Percentiles rank a stretch among this genome's conserved stretches.
Conservation (phyloP, 2,113 vertebrate genomes). For the Xiphophorus couchianus region DNA sequence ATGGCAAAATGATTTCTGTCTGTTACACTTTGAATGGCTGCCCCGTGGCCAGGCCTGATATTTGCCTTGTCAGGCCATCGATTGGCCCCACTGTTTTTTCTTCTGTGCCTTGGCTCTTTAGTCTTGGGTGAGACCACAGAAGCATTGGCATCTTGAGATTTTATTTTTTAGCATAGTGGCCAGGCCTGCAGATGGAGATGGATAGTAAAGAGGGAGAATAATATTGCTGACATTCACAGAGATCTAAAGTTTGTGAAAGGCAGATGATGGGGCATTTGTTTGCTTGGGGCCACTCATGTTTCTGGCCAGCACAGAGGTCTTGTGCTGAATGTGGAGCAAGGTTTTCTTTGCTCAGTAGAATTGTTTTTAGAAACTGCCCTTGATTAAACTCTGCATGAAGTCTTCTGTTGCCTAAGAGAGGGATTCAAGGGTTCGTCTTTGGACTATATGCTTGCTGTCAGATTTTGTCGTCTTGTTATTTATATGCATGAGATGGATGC, state of each 20-base stretch:
- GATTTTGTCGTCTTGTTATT: slow-evolving; percentile 24
- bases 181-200: slow-evolving; percentile 43
- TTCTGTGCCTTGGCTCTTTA: slow-evolving; percentile 55
- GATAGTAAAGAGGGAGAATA: slow-evolving; percentile 45
- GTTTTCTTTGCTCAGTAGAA: slow-evolving; percentile 46
- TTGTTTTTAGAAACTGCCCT: slow-evolving; percentile 42
- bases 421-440: slow-evolving; percentile 19
- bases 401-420: neutral
- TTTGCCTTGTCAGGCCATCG: slow-evolving; percentile 73
- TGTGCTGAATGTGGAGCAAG: slow-evolving; percentile 70
- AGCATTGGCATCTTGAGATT: slow-evolving; percentile 67
- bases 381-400: slow-evolving; percentile 19
- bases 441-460: slow-evolving; percentile 24
- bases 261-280: slow-evolving; percentile 79
- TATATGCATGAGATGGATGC: slow-evolving; percentile 23
- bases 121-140: slow-evolving; percentile 45
- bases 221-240: slow-evolving; percentile 78
- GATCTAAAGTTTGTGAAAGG: slow-evolving; percentile 74
- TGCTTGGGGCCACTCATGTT: slow-evolving; percentile 72
- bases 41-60: slow-evolving; percentile 72
- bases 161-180: slow-evolving; percentile 33
- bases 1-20: slow-evolving; percentile 64
- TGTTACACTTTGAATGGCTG: slow-evolving; percentile 67
- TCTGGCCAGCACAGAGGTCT: slow-evolving; percentile 59
- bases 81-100: slow-evolving; percentile 66